Evolutionary conservation across 1,140 invertebrate genomes (phyloP).

Genomic region (Dysdera silvatica): DNA sequence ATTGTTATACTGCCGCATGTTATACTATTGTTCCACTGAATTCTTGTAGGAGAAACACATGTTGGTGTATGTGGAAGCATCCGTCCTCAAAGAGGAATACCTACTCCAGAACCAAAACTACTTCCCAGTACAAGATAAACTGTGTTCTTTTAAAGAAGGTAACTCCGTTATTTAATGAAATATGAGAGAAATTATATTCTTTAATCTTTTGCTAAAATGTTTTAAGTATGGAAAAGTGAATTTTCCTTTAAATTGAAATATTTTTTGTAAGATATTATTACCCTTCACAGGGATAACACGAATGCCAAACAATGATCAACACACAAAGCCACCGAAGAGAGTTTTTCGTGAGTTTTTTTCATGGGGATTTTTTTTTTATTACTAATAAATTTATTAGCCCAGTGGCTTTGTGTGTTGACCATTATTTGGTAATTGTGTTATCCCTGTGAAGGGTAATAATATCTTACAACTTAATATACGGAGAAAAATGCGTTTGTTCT

Average conservation of each 20-base stretch:
- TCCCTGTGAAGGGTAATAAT: too few relatives aligned
- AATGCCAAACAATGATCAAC: too few relatives aligned
- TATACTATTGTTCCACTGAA: too few relatives aligned
- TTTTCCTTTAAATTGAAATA: not conserved
- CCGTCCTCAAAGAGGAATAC: constrained; percentile 71
- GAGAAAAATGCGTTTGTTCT: too few relatives aligned
- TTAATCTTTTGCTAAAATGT: not conserved
- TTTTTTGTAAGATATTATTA: too few relatives aligned
- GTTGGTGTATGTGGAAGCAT: constrained; percentile 87
- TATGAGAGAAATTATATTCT: not conserved
- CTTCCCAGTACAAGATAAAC: constrained; percentile 62
- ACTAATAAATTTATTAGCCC: not conserved
- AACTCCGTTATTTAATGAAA: not conserved
- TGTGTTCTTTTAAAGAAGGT: constrained; percentile 83
- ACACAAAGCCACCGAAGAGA: too few relatives aligned
- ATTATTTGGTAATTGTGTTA: too few relatives aligned
- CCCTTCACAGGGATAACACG: too few relatives aligned
- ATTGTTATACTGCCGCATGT: too few relatives aligned
- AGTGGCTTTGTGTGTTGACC: too few relatives aligned
- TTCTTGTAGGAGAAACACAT: constrained; percentile 74
- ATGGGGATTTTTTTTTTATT: not conserved
- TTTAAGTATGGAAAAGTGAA: not conserved
- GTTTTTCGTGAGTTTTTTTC: too few relatives aligned
- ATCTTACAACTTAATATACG: too few relatives aligned
- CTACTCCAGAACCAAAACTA: constrained; percentile 63